Evolutionary conservation across 2,113 vertebrate species (phyloP).

Genomic region (Coracopsis vasa): DNA sequence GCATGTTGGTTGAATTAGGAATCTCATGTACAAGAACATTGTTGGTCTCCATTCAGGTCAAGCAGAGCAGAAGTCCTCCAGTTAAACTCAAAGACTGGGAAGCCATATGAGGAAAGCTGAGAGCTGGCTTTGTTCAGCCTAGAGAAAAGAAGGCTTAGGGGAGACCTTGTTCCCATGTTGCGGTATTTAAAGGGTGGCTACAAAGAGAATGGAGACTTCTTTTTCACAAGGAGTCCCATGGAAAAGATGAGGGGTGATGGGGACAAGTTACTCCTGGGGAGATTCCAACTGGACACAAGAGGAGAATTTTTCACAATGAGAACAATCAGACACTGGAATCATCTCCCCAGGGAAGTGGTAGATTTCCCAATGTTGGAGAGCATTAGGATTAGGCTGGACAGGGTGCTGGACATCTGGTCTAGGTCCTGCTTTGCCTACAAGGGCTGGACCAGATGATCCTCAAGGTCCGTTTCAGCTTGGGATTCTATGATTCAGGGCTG

Average conservation of each 20-base stretch:
- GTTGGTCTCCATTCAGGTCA: neutral
- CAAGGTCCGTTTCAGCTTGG: neutral
- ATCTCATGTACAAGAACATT: neutral
- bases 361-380: neutral
- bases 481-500: neutral
- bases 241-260: neutral
- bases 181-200: neutral
- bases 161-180: neutral
- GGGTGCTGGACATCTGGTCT: neutral
- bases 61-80: neutral
- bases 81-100: neutral
- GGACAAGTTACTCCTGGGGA: neutral
- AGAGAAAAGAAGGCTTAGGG: neutral
- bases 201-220: neutral
- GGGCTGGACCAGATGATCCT: neutral
- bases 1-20: neutral
- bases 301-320: neutral
- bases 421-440: neutral
- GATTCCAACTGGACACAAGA: neutral
- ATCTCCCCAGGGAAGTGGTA: neutral
- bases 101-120: neutral
- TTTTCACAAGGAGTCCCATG: neutral
- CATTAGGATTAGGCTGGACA: neutral
- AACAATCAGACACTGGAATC: neutral
- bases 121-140: neutral